Evolutionary conservation across 1,140 invertebrate genomes (phyloP).

Genomic region (Dreissena polymorpha): DNA sequence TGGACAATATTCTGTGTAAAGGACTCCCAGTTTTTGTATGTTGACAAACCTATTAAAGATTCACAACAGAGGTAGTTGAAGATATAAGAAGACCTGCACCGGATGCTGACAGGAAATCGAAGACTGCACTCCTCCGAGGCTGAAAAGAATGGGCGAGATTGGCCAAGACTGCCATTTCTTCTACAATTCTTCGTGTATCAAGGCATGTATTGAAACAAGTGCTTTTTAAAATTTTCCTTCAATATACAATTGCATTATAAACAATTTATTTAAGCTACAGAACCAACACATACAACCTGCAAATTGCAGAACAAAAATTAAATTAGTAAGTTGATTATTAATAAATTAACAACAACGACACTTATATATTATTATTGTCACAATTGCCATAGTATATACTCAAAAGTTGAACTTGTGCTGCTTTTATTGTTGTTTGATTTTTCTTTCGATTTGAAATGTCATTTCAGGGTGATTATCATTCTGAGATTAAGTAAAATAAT

Average conservation of each 20-base stretch:
- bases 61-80: neutral
- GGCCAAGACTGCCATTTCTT: constrained; percentile 69
- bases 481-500: neutral
- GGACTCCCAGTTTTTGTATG: neutral
- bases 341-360: neutral
- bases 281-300: neutral
- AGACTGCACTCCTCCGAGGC: neutral
- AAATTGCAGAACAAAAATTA: neutral
- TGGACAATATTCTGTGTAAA: neutral
- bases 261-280: neutral
- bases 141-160: constrained; percentile 46
- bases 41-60: neutral
- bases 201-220: constrained; percentile 45
- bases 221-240: neutral
- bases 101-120: neutral
- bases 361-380: too few species aligned
- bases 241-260: neutral
- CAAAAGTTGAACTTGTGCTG: too few species aligned
- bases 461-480: too few species aligned
- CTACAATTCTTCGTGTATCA: constrained; percentile 64
- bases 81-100: neutral
- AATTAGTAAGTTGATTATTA: neutral
- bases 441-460: neutral
- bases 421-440: neutral
- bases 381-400: too few species aligned